phyloP scores from a whole-genome alignment of 2,113 vertebrate species.

The Lota lota region DNA sequence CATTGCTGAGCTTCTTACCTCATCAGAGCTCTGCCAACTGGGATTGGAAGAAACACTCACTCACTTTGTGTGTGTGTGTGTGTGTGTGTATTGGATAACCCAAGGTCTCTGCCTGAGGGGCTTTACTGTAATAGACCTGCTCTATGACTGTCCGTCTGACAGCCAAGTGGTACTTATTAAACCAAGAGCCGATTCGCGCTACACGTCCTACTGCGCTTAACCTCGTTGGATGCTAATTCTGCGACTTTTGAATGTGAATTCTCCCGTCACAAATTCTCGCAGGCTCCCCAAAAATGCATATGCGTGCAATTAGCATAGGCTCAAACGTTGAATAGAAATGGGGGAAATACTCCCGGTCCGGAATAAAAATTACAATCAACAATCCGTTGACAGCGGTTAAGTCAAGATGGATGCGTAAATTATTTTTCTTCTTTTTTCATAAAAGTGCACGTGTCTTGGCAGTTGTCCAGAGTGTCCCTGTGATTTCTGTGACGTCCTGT shows the following conservation, averaged over 20 bases:
- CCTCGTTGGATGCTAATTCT: conserved; percentile 30
- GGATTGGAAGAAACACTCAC: conserved; percentile 71
- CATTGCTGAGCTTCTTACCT: conserved; percentile 65
- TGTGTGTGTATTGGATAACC: conserved; percentile 62
- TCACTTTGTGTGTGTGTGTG: conserved; percentile 34
- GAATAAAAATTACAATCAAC: background rate
- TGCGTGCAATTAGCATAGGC: conserved; percentile 42
- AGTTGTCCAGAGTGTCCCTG: background rate
- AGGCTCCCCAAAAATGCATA: conserved; percentile 22
- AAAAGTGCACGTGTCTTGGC: too few species aligned
- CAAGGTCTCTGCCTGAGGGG: conserved; percentile 55
- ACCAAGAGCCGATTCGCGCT: conserved; percentile 61
- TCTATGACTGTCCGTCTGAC: conserved; percentile 53
- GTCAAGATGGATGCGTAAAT: background rate
- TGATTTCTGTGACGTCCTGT: conserved; percentile 7
- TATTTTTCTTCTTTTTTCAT: too few species aligned
- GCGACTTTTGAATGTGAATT: conserved; percentile 33
- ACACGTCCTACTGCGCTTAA: conserved; percentile 36
- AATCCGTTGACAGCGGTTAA: background rate
- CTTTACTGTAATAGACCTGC: conserved; percentile 62
- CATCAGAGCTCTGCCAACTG: conserved; percentile 69
- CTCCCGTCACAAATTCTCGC: conserved; percentile 23
- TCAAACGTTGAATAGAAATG: conserved; percentile 20
- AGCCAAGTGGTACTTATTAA: conserved; percentile 71
- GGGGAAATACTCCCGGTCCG: conserved; percentile 9